Evolutionary conservation across 2,888 invertebrate genomes (phyloP), one percentile per base, ranked within the genome.

Genomic region (Atherix ibis): DNA sequence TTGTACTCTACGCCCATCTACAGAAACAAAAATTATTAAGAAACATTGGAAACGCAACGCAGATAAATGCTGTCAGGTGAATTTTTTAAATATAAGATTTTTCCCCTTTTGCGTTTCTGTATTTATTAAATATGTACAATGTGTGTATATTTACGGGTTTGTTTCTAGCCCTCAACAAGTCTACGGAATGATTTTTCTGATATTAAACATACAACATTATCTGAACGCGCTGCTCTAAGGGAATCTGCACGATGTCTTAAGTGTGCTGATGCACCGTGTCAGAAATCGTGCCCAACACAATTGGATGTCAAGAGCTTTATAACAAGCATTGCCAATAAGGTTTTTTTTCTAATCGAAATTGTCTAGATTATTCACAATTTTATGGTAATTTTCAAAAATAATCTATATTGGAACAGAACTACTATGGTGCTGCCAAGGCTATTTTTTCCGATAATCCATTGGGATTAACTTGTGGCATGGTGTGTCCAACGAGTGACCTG

Each of bases 201-300:
- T 52, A 83, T 97, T 40, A 98, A 98, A 56, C 94, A 91, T 50
- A 97, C 95, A 2, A 97, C 97, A 0, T 55, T 98, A 28, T 92
- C 94, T 35, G 97, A 98, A 59, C 72, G 97, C 12, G 95, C 83
- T 0, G 97, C 97, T 0, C 62, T 98, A 22, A 74, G 68, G 43
- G 95, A 95, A 60, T 87, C 94, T 0, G 75, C 80, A 0, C 67
- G 91, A 31, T 91, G 91, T 49, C 64, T 91, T 14, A 91, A 91
- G 56, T 91, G 91, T 54, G 88, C 83, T 0, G 95, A 97, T 62
- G 94, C 95, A 0, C 95, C 95, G 0, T 97, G 97, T 51, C 97
- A 97, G 63, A 97, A 97, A 60, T 89, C 92, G 2, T 98, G 98
- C 45, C 98, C 98, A 0, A 98, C 97, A 0, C 94, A 97, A 60